phyloP scores from a whole-genome alignment of 92 coral and sea anemone genomes.

The Heteractis magnifica region DNA sequence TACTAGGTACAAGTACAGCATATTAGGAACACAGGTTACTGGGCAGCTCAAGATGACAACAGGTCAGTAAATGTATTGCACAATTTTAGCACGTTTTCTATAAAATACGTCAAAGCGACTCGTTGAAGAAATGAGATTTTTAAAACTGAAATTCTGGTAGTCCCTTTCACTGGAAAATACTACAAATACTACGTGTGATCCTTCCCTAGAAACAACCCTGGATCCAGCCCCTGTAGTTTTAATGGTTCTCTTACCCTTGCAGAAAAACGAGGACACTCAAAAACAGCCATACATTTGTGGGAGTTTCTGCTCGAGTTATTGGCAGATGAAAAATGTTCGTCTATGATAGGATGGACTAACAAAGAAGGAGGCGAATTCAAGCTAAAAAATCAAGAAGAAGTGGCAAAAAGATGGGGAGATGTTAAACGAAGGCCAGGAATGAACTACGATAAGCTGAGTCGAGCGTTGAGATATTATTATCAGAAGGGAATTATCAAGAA shows the following conservation, averaged over 20 bases:
- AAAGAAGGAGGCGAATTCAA: constrained; percentile 87
- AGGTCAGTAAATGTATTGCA: background rate
- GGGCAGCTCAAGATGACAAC: background rate
- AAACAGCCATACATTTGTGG: constrained; percentile 89
- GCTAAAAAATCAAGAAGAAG: constrained; percentile 87
- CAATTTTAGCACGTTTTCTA: background rate
- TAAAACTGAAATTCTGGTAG: no score
- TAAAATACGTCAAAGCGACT: no score
- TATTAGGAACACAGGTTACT: background rate
- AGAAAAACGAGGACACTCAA: constrained; percentile 39
- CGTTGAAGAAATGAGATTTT: no score
- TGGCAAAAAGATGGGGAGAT: constrained; percentile 91
- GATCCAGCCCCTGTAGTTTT: no score
- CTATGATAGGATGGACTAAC: constrained; percentile 88
- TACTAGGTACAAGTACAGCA: background rate
- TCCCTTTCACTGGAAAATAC: no score
- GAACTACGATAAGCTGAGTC: constrained; percentile 95
- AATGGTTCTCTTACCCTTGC: background rate
- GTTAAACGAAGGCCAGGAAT: constrained; percentile 85
- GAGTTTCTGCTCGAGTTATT: constrained; percentile 86
- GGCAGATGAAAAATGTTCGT: constrained; percentile 64
- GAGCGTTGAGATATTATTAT: constrained; percentile 88
- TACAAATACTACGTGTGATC: no score
- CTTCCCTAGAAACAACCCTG: no score
- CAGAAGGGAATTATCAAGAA: constrained; percentile 89